These are phyloP conservation scores for Dynastes grantii DNA, from an alignment of 2,888 invertebrate genomes.

Conservation along the genomic window DNA sequence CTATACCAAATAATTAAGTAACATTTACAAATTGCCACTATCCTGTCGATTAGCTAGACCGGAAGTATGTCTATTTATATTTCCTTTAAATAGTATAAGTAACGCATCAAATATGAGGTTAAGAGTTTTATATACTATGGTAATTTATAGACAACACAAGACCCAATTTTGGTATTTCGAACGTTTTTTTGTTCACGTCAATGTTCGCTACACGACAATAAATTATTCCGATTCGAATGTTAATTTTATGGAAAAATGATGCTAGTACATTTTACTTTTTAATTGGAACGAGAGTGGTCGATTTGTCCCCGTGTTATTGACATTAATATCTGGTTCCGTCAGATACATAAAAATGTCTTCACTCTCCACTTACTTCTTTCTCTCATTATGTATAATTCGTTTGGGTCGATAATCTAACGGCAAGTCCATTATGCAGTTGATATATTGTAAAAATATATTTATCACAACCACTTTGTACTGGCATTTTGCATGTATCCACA, in stretches of 20 bases:
- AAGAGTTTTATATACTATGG: slow-evolving; percentile 14
- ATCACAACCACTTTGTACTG: not conserved
- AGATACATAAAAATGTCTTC: slow-evolving; percentile 36
- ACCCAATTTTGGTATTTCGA: slow-evolving; percentile 12
- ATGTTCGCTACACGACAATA: slow-evolving; percentile 25
- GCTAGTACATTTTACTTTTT: slow-evolving; percentile 31
- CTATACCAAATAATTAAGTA: not conserved
- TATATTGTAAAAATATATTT: not conserved
- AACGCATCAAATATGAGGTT: not conserved
- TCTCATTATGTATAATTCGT: not conserved
- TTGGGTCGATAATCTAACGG: not conserved
- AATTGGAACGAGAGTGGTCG: slow-evolving; percentile 43
- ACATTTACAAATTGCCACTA: slow-evolving; percentile 20
- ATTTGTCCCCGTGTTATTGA: slow-evolving; percentile 30
- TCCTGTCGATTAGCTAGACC: slow-evolving; percentile 15
- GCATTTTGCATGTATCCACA: not conserved
- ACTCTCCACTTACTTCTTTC: slow-evolving; percentile 1
- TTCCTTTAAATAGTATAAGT: slow-evolving; percentile 16
- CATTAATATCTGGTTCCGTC: slow-evolving; percentile 26
- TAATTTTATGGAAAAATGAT: slow-evolving; percentile 41
- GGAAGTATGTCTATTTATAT: slow-evolving; percentile 8
- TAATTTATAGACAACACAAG: slow-evolving; percentile 11
- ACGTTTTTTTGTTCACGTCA: slow-evolving; percentile 7
- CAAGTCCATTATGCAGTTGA: slow-evolving; percentile 17
- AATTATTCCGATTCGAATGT: slow-evolving; percentile 32